These are phyloP conservation scores for Tetraodon nigroviridis DNA, from an alignment of 2,113 vertebrate species.

Conservation along the genomic window DNA sequence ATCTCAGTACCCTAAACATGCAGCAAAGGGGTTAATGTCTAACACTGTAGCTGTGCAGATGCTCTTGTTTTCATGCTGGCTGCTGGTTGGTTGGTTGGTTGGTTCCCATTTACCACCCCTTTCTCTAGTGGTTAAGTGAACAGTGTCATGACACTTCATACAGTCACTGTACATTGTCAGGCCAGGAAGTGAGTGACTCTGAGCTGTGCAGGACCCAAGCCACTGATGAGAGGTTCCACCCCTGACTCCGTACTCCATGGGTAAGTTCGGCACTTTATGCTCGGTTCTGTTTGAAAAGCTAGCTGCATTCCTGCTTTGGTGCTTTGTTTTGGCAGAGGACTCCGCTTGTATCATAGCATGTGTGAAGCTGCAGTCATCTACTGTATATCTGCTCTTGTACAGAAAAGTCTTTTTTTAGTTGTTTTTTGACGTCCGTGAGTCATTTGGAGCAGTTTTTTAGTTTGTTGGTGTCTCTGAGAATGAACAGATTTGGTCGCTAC, in stretches of 20 bases:
- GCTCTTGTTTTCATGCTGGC: not conserved
- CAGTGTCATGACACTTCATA: slow-evolving; percentile 41
- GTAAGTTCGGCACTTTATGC: slow-evolving; percentile 24
- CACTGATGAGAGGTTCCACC: slow-evolving; percentile 36
- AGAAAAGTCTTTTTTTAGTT: not conserved
- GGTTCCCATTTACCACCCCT: slow-evolving; percentile 2
- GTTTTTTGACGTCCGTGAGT: too few relatives aligned
- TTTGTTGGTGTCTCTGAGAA: too few relatives aligned
- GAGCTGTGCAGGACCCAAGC: slow-evolving; percentile 21
- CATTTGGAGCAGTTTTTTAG: too few relatives aligned
- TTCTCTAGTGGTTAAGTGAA: slow-evolving; percentile 43
- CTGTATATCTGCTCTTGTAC: not conserved
- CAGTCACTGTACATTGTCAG: slow-evolving; percentile 27
- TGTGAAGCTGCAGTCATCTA: too few relatives aligned
- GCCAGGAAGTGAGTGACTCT: slow-evolving; percentile 54
- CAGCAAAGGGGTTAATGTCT: not conserved
- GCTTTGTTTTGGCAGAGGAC: not conserved
- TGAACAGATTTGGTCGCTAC: too few relatives aligned
- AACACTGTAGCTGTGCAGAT: not conserved
- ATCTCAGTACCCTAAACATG: not conserved
- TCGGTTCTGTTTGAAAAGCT: not conserved
- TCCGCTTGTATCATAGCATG: too few relatives aligned
- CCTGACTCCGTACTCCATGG: slow-evolving; percentile 53
- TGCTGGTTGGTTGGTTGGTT: slow-evolving; percentile 7
- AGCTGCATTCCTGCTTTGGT: not conserved